These are phyloP conservation scores for Schizopygopsis malacanthus DNA, from an alignment of 2,797 vertebrate species.

Conservation along the genomic window DNA sequence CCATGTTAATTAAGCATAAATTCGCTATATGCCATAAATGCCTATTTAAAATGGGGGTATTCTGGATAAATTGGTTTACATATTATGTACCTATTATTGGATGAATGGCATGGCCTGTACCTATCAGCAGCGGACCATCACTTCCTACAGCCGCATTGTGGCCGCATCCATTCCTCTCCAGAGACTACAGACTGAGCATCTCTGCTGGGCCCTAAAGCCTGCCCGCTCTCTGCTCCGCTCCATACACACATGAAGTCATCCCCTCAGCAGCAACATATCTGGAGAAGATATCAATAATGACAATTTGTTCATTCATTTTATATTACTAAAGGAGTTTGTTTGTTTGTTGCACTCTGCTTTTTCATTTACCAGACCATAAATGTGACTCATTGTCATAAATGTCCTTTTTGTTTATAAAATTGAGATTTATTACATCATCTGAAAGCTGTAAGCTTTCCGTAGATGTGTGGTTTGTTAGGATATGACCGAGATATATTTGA, in stretches of 20 bases:
- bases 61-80: too few species aligned
- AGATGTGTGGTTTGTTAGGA: too few species aligned
- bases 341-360: background rate
- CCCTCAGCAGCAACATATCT: background rate
- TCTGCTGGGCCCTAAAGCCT: constrained; percentile 52
- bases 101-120: background rate
- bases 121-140: constrained; percentile 31
- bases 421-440: too few species aligned
- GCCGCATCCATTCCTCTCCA: constrained; percentile 32
- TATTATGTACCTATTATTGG: too few species aligned
- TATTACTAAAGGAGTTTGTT: background rate
- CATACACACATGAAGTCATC: background rate
- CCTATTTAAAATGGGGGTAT: background rate
- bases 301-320: background rate
- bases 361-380: background rate
- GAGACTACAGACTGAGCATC: background rate
- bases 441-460: too few species aligned
- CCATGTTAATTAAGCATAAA: background rate
- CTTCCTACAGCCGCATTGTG: constrained; percentile 41
- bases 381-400: too few species aligned
- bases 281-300: too few species aligned
- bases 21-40: too few species aligned
- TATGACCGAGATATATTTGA: too few species aligned
- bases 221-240: rapidly evolving
- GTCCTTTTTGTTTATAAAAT: too few species aligned